Evolutionary conservation across 92 coral and sea anemone species (phyloP).

Genomic region (Epizoanthus ramosus): DNA sequence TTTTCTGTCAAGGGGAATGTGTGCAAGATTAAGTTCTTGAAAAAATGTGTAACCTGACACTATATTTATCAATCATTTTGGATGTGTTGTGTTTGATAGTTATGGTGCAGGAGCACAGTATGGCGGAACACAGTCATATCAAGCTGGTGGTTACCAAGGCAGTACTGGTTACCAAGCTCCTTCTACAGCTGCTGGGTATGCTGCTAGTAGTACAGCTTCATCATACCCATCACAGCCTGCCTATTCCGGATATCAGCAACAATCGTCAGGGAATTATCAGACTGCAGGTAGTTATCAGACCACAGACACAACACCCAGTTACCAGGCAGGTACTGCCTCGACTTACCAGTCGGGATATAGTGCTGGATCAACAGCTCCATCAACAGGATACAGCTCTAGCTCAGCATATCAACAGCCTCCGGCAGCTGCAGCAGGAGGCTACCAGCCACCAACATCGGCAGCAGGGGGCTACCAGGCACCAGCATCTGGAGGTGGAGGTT

Average conservation of each 20-base stretch:
- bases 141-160: conserved; percentile 36
- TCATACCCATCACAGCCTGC: conserved; percentile 24
- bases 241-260: conserved; percentile 32
- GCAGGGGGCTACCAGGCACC: conserved; percentile 17
- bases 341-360: conserved; percentile 27
- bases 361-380: conserved; percentile 18
- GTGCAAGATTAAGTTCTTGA: too few relatives aligned
- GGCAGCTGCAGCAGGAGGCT: not conserved
- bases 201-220: conserved; percentile 5
- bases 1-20: too few relatives aligned
- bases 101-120: conserved; percentile 32
- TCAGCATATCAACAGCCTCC: conserved; percentile 11
- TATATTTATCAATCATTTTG: not conserved
- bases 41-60: too few relatives aligned
- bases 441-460: conserved; percentile 15
- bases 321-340: conserved; percentile 20
- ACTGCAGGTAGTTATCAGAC: conserved; percentile 26
- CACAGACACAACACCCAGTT: conserved; percentile 12
- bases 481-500: conserved; percentile 5
- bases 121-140: conserved; percentile 30
- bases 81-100: not conserved
- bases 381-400: conserved; percentile 15
- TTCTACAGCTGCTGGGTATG: conserved; percentile 21
- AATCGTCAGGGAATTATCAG: not conserved
- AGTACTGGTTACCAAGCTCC: conserved; percentile 9